A percentile compares a stretch with the other conserved stretches of the same genome.
Conservation (phyloP, 1,140 invertebrate genomes). For the Drosophila mojavensis region DNA sequence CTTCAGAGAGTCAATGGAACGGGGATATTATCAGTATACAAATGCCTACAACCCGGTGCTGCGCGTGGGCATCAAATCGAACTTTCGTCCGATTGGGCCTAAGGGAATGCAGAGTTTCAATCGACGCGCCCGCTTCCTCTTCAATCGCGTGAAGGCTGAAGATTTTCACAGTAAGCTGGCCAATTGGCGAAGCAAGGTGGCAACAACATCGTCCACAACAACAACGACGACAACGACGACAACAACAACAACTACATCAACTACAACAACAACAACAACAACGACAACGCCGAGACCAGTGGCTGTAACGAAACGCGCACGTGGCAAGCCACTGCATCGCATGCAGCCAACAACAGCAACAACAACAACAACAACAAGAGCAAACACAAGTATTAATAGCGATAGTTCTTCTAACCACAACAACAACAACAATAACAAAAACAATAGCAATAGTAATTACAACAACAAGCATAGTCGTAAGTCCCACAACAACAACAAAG, state of each 20-base stretch:
- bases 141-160: constrained; percentile 50
- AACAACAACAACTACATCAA: constrained; percentile 42
- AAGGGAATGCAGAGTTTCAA: constrained; percentile 43
- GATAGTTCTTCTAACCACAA: constrained; percentile 58
- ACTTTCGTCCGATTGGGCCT: constrained; percentile 68
- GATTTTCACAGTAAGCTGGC: constrained; percentile 32
- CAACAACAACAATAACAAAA: constrained; percentile 38
- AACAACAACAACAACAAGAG: constrained; percentile 34
- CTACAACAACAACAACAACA: constrained; percentile 48
- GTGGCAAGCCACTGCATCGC: constrained; percentile 42
- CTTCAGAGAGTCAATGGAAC: constrained; percentile 67
- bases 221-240: constrained; percentile 40
- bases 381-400: constrained; percentile 77
- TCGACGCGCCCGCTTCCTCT: constrained; percentile 59
- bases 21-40: constrained; percentile 61
- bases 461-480: constrained; percentile 65
- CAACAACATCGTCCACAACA: constrained; percentile 44
- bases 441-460: constrained; percentile 31
- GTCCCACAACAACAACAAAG: constrained; percentile 49
- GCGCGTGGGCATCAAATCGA: constrained; percentile 70
- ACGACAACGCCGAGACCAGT: constrained; percentile 52
- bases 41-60: constrained; percentile 62
- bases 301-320: constrained; percentile 53
- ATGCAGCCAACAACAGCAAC: constrained; percentile 19
- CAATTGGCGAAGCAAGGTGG: constrained; percentile 17